These are phyloP conservation scores for Aricia agestis DNA, from an alignment of 1,140 invertebrate species.

Conservation along the genomic window DNA sequence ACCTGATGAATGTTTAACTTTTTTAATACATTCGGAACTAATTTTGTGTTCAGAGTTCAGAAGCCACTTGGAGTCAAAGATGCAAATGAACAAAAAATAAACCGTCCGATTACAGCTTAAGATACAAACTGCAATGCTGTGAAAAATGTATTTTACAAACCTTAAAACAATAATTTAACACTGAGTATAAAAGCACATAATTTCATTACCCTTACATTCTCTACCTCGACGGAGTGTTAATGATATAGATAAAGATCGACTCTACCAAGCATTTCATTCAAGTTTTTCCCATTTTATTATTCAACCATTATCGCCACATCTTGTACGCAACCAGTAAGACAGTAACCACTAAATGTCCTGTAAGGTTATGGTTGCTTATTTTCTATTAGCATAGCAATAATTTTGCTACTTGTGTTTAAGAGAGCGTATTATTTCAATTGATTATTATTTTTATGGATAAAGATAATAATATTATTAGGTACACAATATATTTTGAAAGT, in stretches of 20 bases:
- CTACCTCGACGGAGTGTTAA: not conserved
- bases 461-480: too few species aligned
- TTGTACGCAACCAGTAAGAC: not conserved
- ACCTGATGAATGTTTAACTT: too few species aligned
- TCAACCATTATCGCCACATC: not conserved
- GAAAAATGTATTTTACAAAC: not conserved
- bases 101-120: too few species aligned
- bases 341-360: not conserved
- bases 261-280: not conserved
- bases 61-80: too few species aligned
- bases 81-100: too few species aligned
- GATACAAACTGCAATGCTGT: not conserved
- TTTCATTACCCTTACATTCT: not conserved
- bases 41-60: too few species aligned
- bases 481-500: too few species aligned
- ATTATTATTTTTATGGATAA: too few species aligned
- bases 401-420: not conserved
- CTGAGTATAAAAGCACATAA: not conserved
- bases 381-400: not conserved
- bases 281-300: slow-evolving; percentile 3
- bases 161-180: not conserved
- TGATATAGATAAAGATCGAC: not conserved
- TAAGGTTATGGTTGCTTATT: not conserved
- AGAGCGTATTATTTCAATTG: not conserved
- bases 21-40: too few species aligned